Evolutionary conservation across 2,797 vertebrate genomes (phyloP), one percentile per base, ranked within the genome.

Genomic region (Leptodactylus fallax): DNA sequence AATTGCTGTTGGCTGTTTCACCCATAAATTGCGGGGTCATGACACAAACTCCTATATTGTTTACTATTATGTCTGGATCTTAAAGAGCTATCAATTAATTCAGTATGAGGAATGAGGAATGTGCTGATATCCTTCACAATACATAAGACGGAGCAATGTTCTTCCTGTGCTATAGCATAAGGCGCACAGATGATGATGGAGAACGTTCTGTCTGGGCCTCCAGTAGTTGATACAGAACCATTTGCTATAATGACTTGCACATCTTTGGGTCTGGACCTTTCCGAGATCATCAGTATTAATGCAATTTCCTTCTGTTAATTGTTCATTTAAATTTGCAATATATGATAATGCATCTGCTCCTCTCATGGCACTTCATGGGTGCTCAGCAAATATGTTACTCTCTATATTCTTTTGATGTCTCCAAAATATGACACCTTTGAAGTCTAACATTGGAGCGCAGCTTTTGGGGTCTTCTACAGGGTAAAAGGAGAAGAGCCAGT

Each of bases 151-250:
- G 55, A 85, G 63, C 83, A 13, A 63, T 85, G 61, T 12, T 19
- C 25, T 72, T 63, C 71, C 72, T 61, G 45, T 55, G 1, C 16
- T 58, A 13, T 45, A 45, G 51, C 77, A 87, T 72, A 25, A 74
- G 85, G 78, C 3, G 7, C 8, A 13, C 85, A 87, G 85, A 87
- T 87, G 85, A 36, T 23, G 51, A 16, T 1, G n/a, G n/a, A n/a
- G n/a, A n/a, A n/a, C n/a, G n/a, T n/a, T n/a, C n/a, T n/a, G n/a
- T n/a, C n/a, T n/a, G n/a, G n/a, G n/a, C n/a, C n/a, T n/a, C n/a
- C n/a, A n/a, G n/a, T n/a, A n/a, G n/a, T n/a, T n/a, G n/a, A n/a
- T 7, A n/a, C 78, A 16, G 8, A 6, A n/a, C 47, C 47, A 23
- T 8, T 7, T 14, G 10, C 9, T 17, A 10, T 83, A 71, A 55